phyloP scores from a whole-genome alignment of 2,113 vertebrate species.

The Gyps fulvus region DNA sequence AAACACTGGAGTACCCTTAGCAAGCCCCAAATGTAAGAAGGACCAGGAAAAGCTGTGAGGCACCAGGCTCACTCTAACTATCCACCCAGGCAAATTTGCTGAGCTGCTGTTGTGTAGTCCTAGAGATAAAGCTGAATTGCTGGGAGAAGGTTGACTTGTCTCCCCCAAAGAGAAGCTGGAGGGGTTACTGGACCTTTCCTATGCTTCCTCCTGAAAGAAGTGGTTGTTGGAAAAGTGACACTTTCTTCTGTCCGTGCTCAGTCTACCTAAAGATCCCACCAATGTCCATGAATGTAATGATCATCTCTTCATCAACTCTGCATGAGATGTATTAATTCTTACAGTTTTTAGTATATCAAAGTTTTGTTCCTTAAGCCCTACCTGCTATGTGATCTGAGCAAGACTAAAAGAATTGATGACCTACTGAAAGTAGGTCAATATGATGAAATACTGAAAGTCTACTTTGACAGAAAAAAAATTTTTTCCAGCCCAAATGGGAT shows the following conservation, averaged over 20 bases:
- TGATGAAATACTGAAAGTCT: background rate
- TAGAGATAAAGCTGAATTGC: background rate
- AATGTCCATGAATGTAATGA: background rate
- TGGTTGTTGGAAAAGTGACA: background rate
- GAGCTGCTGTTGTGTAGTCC: background rate
- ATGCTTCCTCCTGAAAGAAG: background rate
- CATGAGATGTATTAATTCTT: too few relatives aligned
- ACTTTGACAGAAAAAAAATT: background rate
- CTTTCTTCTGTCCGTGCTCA: background rate
- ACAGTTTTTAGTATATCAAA: background rate
- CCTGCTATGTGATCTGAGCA: background rate
- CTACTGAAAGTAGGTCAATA: background rate
- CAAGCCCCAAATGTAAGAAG: background rate
- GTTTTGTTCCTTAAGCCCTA: background rate
- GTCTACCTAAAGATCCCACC: background rate
- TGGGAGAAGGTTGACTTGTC: background rate
- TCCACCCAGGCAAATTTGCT: background rate
- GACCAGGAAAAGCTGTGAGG: background rate
- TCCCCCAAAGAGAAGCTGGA: background rate
- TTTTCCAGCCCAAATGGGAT: background rate
- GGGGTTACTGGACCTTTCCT: background rate
- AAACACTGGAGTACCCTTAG: too few relatives aligned
- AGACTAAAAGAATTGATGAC: background rate
- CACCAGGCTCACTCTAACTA: background rate
- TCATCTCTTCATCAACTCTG: background rate